Percentiles rank a stretch among this genome's conserved stretches.
phyloP scores from a whole-genome alignment of 2,113 vertebrate genomes.

The Bubalus kerabau region DNA sequence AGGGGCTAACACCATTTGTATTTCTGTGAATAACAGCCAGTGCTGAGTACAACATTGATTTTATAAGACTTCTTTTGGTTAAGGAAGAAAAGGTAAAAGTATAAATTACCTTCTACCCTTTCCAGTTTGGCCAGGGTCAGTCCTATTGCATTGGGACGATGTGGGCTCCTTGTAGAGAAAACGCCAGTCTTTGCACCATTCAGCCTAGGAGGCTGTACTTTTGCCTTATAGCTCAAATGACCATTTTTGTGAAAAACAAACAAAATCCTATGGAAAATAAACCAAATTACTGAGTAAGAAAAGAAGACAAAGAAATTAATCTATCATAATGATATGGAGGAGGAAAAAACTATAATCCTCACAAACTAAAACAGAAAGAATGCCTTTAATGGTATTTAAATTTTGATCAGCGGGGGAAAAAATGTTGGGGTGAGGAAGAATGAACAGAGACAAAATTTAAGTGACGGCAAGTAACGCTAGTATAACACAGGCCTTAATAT shows the following conservation, averaged over 20 bases:
- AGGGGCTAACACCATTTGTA: neutral
- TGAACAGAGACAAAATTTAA: neutral
- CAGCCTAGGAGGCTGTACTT: conserved; percentile 90
- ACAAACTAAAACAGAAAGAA: conserved; percentile 29
- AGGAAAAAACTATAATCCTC: neutral
- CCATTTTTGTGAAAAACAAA: conserved; percentile 94
- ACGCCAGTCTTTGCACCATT: conserved; percentile 87
- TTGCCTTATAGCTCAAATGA: conserved; percentile 87
- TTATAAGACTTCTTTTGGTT: neutral
- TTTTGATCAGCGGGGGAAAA: neutral
- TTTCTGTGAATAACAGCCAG: neutral
- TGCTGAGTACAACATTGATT: neutral
- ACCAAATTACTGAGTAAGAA: neutral
- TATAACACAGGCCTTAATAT: neutral
- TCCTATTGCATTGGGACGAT: conserved; percentile 89
- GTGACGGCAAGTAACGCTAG: neutral
- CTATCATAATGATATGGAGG: neutral
- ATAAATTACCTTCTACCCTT: conserved; percentile 81
- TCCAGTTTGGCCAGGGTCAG: conserved; percentile 88
- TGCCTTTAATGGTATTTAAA: neutral
- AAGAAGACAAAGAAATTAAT: neutral
- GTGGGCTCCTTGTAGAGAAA: conserved; percentile 90
- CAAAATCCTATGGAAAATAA: conserved; percentile 84
- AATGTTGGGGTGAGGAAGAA: neutral
- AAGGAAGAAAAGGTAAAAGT: neutral